These are phyloP conservation scores for Tenebrio molitor DNA, from an alignment of 1,140 invertebrate genomes.

Conservation along the genomic window DNA sequence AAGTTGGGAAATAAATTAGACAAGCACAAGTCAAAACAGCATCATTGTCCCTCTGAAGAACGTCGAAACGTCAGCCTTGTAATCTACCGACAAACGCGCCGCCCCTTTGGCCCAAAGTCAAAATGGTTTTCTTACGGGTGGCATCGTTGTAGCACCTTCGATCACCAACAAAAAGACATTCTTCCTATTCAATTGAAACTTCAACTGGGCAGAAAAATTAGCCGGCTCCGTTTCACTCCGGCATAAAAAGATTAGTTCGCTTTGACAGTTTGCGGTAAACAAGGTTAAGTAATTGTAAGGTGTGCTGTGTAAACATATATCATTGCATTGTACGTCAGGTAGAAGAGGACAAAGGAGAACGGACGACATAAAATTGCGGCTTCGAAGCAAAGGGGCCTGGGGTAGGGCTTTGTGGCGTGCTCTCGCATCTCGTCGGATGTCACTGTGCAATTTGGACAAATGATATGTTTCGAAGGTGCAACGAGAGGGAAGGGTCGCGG, in stretches of 20 bases:
- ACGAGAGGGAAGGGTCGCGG: too few species aligned
- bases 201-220: constrained; percentile 49
- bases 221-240: constrained; percentile 48
- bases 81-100: constrained; percentile 57
- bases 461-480: too few species aligned
- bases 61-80: constrained; percentile 43
- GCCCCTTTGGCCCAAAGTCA: constrained; percentile 54
- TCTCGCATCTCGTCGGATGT: too few species aligned
- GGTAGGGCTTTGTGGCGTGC: constrained; percentile 19
- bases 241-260: constrained; percentile 63
- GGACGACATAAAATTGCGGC: constrained; percentile 32
- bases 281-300: constrained; percentile 64
- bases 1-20: constrained; percentile 54
- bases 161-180: constrained; percentile 47
- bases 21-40: constrained; percentile 53
- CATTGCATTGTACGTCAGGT: constrained; percentile 60
- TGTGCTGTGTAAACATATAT: constrained; percentile 62
- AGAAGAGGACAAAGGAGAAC: constrained; percentile 46
- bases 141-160: constrained; percentile 41
- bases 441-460: not conserved
- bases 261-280: constrained; percentile 65
- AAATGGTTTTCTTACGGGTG: constrained; percentile 51
- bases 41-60: constrained; percentile 15
- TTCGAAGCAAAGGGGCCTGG: constrained; percentile 7
- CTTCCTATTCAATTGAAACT: constrained; percentile 49